These are phyloP conservation scores for Mantis religiosa DNA, from an alignment of 2,888 invertebrate species.

Conservation along the genomic window DNA sequence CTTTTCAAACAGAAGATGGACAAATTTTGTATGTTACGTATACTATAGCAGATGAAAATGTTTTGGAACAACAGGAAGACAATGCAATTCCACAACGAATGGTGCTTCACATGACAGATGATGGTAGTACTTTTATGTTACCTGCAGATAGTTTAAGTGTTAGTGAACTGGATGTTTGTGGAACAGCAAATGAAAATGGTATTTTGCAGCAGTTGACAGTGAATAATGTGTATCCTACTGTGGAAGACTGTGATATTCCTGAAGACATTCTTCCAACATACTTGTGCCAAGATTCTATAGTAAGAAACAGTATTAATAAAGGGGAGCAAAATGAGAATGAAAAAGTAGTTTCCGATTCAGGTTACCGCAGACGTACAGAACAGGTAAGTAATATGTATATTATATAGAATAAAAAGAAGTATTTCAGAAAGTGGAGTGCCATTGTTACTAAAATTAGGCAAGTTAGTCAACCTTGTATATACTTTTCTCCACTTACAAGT, in stretches of 20 bases:
- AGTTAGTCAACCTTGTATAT: too few species aligned
- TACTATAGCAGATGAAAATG: not conserved
- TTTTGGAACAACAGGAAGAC: not conserved
- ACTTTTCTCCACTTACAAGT: too few species aligned
- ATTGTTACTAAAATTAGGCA: too few species aligned
- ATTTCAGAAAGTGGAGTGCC: too few species aligned
- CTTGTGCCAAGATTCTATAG: not conserved
- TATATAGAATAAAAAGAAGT: too few species aligned
- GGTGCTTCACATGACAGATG: not conserved
- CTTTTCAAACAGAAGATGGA: constrained; percentile 26
- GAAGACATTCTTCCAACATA: not conserved
- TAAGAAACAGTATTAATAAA: not conserved
- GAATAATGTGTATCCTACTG: not conserved
- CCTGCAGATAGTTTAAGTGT: not conserved
- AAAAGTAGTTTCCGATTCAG: not conserved
- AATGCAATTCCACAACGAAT: not conserved
- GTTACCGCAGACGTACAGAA: constrained; percentile 10
- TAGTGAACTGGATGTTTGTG: not conserved
- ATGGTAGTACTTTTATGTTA: not conserved
- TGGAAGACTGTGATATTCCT: not conserved
- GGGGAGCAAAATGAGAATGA: not conserved
- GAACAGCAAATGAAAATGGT: not conserved
- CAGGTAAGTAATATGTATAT: not conserved
- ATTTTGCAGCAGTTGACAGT: not conserved
- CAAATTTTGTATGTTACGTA: constrained; percentile 23